Conservation (phyloP, 2,797 vertebrate species). For the Ctenopoma kingsleyae region DNA sequence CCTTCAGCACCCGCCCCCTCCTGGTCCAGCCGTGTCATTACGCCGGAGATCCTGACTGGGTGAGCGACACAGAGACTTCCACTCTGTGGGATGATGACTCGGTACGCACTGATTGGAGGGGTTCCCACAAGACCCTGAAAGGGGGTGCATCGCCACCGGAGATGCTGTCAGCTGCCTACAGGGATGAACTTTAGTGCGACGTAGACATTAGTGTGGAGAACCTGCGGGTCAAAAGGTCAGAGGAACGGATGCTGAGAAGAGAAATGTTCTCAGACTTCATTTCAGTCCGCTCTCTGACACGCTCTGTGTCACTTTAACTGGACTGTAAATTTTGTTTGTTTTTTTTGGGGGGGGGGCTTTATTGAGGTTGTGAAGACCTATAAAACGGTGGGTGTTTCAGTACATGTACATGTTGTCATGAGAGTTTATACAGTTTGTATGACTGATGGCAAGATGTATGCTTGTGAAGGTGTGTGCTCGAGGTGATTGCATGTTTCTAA, state of each 20-base stretch:
- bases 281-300: slow-evolving; percentile 18
- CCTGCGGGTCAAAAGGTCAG: slow-evolving; percentile 41
- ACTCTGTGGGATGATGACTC: slow-evolving; percentile 95
- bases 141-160: slow-evolving; percentile 72
- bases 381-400: slow-evolving; percentile 10
- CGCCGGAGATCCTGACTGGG: slow-evolving; percentile 91
- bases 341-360: slow-evolving; percentile 1
- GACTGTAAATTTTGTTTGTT: not conserved
- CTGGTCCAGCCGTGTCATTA: slow-evolving; percentile 94
- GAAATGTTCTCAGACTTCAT: slow-evolving; percentile 32
- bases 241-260: slow-evolving; percentile 35
- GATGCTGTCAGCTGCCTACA: slow-evolving; percentile 77
- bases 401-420: slow-evolving; percentile 24
- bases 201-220: not conserved
- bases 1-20: slow-evolving; percentile 91
- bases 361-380: slow-evolving; percentile 6
- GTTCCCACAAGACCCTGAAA: slow-evolving; percentile 92
- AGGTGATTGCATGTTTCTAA: slow-evolving; percentile 19
- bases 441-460: slow-evolving; percentile 8
- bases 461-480: slow-evolving; percentile 3
- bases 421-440: slow-evolving; percentile 18
- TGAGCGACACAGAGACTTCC: slow-evolving; percentile 97
- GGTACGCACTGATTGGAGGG: slow-evolving; percentile 90
- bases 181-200: slow-evolving; percentile 87
- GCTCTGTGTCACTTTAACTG: slow-evolving; percentile 22